A percentile compares a stretch with the other conserved stretches of the same genome.
These are phyloP conservation scores for Drosophila navojoa DNA, from an alignment of 1,140 invertebrate species.

Conservation along the genomic window DNA sequence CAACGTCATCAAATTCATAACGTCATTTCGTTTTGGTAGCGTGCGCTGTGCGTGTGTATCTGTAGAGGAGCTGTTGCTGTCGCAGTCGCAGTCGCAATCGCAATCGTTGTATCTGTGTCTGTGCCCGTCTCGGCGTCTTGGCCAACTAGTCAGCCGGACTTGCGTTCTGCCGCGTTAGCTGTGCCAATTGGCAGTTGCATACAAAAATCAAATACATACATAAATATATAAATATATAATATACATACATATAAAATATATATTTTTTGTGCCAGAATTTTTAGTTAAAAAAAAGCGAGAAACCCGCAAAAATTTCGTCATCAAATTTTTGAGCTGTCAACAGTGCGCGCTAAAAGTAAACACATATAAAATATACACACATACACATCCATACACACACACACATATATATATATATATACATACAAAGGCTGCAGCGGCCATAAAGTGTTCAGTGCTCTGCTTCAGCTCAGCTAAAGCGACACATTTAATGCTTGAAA, in stretches of 20 bases:
- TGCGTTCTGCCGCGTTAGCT: conserved; percentile 36
- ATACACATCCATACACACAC: conserved; percentile 29
- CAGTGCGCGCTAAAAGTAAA: conserved; percentile 62
- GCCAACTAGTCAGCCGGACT: conserved; percentile 44
- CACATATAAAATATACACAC: conserved; percentile 30
- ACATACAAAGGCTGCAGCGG: conserved; percentile 53
- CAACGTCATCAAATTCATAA: conserved; percentile 58
- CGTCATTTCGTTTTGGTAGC: conserved; percentile 53
- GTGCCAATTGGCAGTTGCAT: conserved; percentile 17
- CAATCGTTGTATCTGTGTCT: conserved; percentile 10
- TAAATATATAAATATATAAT: not conserved
- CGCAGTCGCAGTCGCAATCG: not conserved
- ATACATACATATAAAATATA: not conserved
- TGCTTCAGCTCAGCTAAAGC: conserved; percentile 34
- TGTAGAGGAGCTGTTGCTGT: conserved; percentile 5
- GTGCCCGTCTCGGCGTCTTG: not conserved
- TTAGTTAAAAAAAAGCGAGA: conserved; percentile 16
- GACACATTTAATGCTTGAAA: conserved; percentile 74
- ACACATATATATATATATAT: conserved; percentile 27
- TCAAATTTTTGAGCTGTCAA: conserved; percentile 31
- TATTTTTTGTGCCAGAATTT: not conserved
- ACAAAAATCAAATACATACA: conserved; percentile 13
- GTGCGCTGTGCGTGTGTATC: conserved; percentile 41
- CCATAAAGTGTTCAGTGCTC: conserved; percentile 63
- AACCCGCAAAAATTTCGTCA: conserved; percentile 31